A percentile compares a stretch with the other conserved stretches of the same genome.
Conservation (phyloP, 2,888 invertebrate species). For the Eulithis prunata region DNA sequence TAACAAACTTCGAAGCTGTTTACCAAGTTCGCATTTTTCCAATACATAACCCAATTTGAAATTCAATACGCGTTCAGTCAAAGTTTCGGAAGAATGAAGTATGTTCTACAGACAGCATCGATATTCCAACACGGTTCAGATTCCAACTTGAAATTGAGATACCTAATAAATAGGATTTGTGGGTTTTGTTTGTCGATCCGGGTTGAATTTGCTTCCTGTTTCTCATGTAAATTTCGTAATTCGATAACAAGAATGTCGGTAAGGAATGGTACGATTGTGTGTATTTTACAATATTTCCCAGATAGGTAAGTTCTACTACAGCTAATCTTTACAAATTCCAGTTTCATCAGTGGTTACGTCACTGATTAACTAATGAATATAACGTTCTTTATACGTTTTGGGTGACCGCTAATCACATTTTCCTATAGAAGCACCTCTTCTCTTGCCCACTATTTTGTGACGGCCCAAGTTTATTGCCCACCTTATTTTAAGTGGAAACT, state of each 20-base stretch:
- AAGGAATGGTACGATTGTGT: background rate
- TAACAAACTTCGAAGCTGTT: background rate
- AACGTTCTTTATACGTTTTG: too few species aligned
- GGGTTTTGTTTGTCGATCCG: conserved; percentile 7
- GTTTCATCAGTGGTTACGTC: too few species aligned
- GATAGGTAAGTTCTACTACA: too few species aligned
- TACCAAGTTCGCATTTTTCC: background rate
- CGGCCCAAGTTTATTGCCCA: too few species aligned
- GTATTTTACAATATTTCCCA: too few species aligned
- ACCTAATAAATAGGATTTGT: conserved; percentile 25
- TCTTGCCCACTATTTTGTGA: too few species aligned
- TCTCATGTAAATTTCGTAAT: background rate
- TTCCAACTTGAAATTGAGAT: conserved; percentile 22
- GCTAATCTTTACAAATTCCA: too few species aligned
- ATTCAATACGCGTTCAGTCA: conserved; percentile 54
- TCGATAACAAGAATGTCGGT: background rate
- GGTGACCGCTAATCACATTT: too few species aligned
- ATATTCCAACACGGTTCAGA: conserved; percentile 35
- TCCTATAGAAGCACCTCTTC: too few species aligned
- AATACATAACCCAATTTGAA: conserved; percentile 3
- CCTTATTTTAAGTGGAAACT: too few species aligned
- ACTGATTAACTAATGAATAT: too few species aligned
- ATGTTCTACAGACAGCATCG: conserved; percentile 49
- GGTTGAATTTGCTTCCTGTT: conserved; percentile 10
- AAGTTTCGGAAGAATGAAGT: conserved; percentile 55